Percentiles rank a stretch among this genome's conserved stretches.
Evolutionary conservation across 1,140 invertebrate species (phyloP).

Genomic region (Sitobion miscanthi): DNA sequence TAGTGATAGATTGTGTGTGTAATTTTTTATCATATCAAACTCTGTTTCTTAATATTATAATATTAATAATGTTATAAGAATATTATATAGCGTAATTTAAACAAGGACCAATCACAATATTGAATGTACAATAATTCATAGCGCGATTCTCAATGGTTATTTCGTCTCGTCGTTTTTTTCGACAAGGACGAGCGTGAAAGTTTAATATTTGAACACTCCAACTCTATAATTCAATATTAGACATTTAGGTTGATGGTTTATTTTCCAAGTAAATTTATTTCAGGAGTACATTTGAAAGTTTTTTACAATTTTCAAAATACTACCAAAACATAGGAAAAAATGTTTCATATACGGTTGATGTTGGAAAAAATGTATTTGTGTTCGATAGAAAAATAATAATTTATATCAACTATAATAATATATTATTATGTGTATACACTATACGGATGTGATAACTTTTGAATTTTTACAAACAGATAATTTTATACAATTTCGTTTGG

Average conservation of each 20-base stretch:
- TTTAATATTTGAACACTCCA: not conserved
- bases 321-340: not conserved
- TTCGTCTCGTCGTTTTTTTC: not conserved
- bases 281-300: not conserved
- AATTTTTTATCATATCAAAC: not conserved
- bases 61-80: not conserved
- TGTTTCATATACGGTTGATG: not conserved
- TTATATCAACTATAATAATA: not conserved
- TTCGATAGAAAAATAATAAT: not conserved
- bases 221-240: not conserved
- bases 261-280: not conserved
- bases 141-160: not conserved
- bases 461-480: too few species aligned
- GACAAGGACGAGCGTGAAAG: not conserved
- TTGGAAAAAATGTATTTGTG: not conserved
- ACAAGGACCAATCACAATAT: not conserved
- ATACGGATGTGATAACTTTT: not conserved
- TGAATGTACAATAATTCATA: not conserved
- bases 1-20: too few species aligned
- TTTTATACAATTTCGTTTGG: too few species aligned
- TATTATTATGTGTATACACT: not conserved
- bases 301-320: not conserved
- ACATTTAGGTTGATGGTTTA: not conserved
- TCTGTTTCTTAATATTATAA: not conserved
- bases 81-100: not conserved